Percentiles rank a stretch among this genome's conserved stretches.
These are phyloP conservation scores for Drosophila mimetica DNA, from an alignment of 2,888 invertebrate species.

Conservation along the genomic window DNA sequence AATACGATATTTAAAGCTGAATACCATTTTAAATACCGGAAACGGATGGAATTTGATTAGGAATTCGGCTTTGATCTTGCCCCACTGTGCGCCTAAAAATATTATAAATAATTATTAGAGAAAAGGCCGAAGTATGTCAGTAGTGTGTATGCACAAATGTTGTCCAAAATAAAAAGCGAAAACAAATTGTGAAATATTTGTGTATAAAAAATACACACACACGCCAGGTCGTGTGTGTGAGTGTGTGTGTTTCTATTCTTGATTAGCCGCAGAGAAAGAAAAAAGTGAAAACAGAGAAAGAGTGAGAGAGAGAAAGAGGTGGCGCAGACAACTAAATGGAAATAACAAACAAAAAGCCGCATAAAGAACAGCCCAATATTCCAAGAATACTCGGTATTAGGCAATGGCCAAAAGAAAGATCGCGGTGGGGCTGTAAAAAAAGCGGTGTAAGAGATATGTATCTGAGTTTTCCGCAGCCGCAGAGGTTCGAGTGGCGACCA, in stretches of 20 bases:
- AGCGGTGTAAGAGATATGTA: not conserved
- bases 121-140: slow-evolving; percentile 64
- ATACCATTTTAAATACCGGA: too few relatives aligned
- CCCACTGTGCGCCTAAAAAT: slow-evolving; percentile 25
- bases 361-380: slow-evolving; percentile 17
- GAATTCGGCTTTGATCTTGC: not conserved
- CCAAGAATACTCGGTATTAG: slow-evolving; percentile 21
- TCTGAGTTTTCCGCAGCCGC: slow-evolving; percentile 3
- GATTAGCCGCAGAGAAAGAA: slow-evolving; percentile 32
- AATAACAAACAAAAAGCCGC: slow-evolving; percentile 9
- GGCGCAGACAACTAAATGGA: slow-evolving; percentile 6
- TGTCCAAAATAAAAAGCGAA: slow-evolving; percentile 49
- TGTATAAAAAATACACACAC: slow-evolving; percentile 23
- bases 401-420: slow-evolving; percentile 8
- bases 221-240: slow-evolving; percentile 1
- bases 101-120: slow-evolving; percentile 33
- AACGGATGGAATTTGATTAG: too few relatives aligned
- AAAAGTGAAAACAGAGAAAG: slow-evolving; percentile 31
- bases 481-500: slow-evolving; percentile 12
- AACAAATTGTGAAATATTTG: slow-evolving; percentile 32
- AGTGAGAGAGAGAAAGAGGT: slow-evolving; percentile 9
- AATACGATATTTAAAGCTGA: too few relatives aligned
- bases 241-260: slow-evolving; percentile 33
- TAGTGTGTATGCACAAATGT: slow-evolving; percentile 75
- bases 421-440: not conserved